Evolutionary conservation across 1,140 invertebrate genomes (phyloP).

Genomic region (Heliconius hermathena): DNA sequence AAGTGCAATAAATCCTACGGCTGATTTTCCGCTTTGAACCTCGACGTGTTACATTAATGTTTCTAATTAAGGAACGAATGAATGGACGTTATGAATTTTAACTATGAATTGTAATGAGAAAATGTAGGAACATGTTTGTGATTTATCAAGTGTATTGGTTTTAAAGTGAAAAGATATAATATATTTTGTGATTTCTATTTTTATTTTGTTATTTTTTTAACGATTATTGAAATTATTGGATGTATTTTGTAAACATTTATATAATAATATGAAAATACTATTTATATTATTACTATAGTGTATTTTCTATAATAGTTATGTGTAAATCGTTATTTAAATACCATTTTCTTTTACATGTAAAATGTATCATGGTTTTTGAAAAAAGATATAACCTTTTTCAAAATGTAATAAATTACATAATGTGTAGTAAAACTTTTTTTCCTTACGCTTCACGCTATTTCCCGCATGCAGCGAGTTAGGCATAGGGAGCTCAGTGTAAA

Average conservation of each 20-base stretch:
- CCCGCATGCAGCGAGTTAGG: too few species aligned
- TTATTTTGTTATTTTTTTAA: too few species aligned
- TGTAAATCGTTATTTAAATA: too few species aligned
- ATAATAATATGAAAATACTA: too few species aligned
- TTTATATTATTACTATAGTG: too few species aligned
- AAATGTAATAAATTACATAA: neutral
- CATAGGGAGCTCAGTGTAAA: too few species aligned
- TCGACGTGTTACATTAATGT: conserved; percentile 25
- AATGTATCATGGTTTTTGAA: neutral
- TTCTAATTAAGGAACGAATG: conserved; percentile 14
- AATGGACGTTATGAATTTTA: neutral
- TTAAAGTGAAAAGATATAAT: neutral
- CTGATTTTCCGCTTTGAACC: conserved; percentile 33
- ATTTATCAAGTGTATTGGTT: neutral
- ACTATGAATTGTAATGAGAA: conserved; percentile 5
- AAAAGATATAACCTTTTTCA: neutral
- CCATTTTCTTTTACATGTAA: too few species aligned
- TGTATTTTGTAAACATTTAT: too few species aligned
- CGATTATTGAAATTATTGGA: too few species aligned
- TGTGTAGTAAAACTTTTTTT: neutral
- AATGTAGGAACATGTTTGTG: conserved; percentile 1
- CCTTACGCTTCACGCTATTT: too few species aligned
- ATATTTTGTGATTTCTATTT: neutral
- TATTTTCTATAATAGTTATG: too few species aligned
- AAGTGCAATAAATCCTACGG: conserved; percentile 38